Base-by-base conservation (phyloP, 2,797 vertebrate genomes). In the Melanotaenia trifasciata region DNA sequence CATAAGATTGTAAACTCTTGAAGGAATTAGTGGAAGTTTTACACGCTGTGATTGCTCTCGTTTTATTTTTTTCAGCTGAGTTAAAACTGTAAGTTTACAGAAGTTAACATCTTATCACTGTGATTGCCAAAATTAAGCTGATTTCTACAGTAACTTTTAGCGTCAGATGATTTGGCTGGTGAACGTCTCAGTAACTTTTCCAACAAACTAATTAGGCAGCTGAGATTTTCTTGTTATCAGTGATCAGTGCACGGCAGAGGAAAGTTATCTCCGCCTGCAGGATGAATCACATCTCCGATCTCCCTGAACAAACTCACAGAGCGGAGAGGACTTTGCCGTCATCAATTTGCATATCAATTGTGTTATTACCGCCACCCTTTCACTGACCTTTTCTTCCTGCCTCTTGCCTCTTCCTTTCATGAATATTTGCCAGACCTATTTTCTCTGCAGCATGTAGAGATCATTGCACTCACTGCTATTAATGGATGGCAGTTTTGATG, bases 311-410 rank as follows among this genome's bases (percentile, higher is more conserved):
- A 84, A 81, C 73, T 74, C 16, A 8, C 26, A 14, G 60, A 68
- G 72, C 38, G 4, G 36, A 20, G 58, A 62, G 67, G 30, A 70
- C 64, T 63, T 63, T 40, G 9, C 64, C 13, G 13, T 67, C 54
- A 3, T 2, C 28, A 38, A 79, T 90, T 84, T 88, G 74, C 86
- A 86, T 79, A 74, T 79, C 58, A 84, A 62, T 63, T 43, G 43
- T 59, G 72, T 78, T 54, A 84, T 81, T 74, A 80, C 76, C 70
- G 64, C 40, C 84, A 59, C 66, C 66, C 64, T 58, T 73, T 85
- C 61, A 36, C 57, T 79, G 81, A 87, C 87, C 81, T 89, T 90
- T 87, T 73, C 81, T 40, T 74, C 30, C 3, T 13, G 60, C 57
- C 0, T 40, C 76, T 43, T 66, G 47, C 47, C 20, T 47, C 66